Conservation (phyloP, 2,797 vertebrate genomes). For the Perodicticus potto region DNA sequence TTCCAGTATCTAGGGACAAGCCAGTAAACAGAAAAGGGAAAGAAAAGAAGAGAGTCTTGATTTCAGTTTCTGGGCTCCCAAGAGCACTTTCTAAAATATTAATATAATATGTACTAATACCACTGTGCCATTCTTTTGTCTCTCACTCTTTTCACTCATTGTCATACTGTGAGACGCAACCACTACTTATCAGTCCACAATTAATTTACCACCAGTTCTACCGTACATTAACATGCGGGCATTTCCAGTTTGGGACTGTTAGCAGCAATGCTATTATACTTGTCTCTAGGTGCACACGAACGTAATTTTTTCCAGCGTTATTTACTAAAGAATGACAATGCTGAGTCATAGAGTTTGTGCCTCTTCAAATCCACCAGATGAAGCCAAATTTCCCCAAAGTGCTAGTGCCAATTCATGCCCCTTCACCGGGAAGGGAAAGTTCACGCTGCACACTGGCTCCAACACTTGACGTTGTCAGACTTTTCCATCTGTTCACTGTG, state of each 20-base stretch:
- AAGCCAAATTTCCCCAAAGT: background rate
- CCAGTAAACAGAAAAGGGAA: background rate
- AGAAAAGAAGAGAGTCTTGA: background rate
- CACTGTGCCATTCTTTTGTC: background rate
- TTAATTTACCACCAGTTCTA: background rate
- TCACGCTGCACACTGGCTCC: no score
- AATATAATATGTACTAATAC: background rate
- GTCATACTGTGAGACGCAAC: background rate
- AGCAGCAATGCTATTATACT: background rate
- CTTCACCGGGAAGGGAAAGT: background rate
- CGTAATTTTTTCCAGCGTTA: background rate
- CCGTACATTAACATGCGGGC: background rate
- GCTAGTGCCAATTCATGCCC: no score
- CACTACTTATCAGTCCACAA: background rate
- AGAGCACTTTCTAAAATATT: background rate
- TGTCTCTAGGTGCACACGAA: background rate
- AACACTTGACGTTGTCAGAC: background rate
- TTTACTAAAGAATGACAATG: background rate
- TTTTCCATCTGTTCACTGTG: background rate
- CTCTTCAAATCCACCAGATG: background rate
- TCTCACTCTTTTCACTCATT: background rate
- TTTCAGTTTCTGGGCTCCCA: background rate
- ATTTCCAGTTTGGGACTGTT: background rate
- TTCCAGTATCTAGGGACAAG: background rate
- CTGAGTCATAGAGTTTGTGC: background rate